Evolutionary conservation across 2,888 invertebrate genomes (phyloP).

Genomic region (Pteria penguin): DNA sequence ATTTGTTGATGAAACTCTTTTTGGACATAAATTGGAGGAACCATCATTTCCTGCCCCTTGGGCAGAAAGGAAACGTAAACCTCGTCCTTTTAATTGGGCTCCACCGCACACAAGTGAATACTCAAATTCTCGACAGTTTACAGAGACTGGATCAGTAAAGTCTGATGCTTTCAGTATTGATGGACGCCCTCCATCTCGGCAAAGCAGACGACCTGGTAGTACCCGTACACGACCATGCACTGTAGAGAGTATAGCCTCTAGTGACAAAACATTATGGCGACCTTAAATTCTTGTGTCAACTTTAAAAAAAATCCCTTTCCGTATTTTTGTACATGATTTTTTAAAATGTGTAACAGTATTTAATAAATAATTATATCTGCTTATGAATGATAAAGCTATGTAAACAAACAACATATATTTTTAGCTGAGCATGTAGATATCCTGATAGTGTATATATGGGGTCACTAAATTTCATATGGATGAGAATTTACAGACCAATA

Average conservation of each 20-base stretch:
- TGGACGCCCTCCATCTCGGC: constrained; percentile 60
- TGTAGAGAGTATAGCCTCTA: constrained; percentile 41
- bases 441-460: too few relatives aligned
- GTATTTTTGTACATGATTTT: too few relatives aligned
- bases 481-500: too few relatives aligned
- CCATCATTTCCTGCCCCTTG: constrained; percentile 75
- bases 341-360: too few relatives aligned
- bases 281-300: constrained; percentile 31
- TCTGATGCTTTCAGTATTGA: constrained; percentile 50
- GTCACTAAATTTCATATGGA: too few relatives aligned
- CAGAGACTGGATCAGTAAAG: constrained; percentile 51
- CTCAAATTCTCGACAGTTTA: constrained; percentile 37
- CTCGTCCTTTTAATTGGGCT: constrained; percentile 37
- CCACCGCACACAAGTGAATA: constrained; percentile 20
- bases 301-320: too few relatives aligned
- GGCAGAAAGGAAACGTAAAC: constrained; percentile 60
- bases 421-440: too few relatives aligned
- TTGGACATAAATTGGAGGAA: constrained; percentile 65
- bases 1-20: constrained; percentile 72
- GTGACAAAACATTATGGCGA: constrained; percentile 49
- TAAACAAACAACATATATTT: too few relatives aligned
- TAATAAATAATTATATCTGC: too few relatives aligned
- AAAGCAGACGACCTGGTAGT: constrained; percentile 58
- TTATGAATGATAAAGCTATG: too few relatives aligned
- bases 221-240: constrained; percentile 54